These are phyloP conservation scores for Distichodus sexfasciatus DNA, from an alignment of 2,797 vertebrate species.

Conservation along the genomic window DNA sequence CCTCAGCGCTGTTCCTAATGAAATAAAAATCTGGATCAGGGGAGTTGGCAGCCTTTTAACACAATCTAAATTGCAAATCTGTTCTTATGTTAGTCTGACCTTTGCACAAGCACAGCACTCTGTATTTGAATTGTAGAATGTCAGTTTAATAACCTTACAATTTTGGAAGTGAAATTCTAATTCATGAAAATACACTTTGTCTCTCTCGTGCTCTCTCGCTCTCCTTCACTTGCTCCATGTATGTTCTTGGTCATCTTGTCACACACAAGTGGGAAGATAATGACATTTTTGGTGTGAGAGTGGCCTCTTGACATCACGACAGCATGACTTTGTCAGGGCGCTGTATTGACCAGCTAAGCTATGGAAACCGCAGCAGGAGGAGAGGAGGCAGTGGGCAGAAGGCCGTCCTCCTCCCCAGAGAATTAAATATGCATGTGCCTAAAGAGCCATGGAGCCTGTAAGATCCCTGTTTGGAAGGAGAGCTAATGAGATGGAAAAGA, in stretches of 20 bases:
- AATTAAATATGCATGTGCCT: slow-evolving; percentile 47
- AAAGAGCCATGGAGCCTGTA: slow-evolving; percentile 39
- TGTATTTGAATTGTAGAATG: slow-evolving; percentile 62
- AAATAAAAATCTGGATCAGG: slow-evolving; percentile 66
- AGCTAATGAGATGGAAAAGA: slow-evolving; percentile 49
- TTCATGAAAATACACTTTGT: slow-evolving; percentile 15
- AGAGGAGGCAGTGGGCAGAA: slow-evolving; percentile 1
- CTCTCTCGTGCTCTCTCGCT: slow-evolving; percentile 10
- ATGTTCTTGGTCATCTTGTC: slow-evolving; percentile 27
- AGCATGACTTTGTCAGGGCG: slow-evolving; percentile 32
- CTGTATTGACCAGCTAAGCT: slow-evolving; percentile 41
- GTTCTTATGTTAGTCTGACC: slow-evolving; percentile 68
- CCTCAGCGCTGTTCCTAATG: slow-evolving; percentile 61
- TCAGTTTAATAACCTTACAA: slow-evolving; percentile 50
- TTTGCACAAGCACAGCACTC: slow-evolving; percentile 65
- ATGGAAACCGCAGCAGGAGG: neutral
- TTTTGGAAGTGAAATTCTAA: slow-evolving; percentile 45
- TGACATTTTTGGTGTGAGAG: slow-evolving; percentile 28
- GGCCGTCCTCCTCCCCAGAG: slow-evolving; percentile 6
- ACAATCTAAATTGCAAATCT: slow-evolving; percentile 74
- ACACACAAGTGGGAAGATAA: slow-evolving; percentile 40
- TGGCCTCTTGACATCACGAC: slow-evolving; percentile 26
- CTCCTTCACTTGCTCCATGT: slow-evolving; percentile 3
- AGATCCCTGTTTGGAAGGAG: slow-evolving; percentile 37
- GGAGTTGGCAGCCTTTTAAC: slow-evolving; percentile 66